Evolutionary conservation across 2,797 vertebrate genomes (phyloP), one percentile per base, ranked within the genome.

Genomic region (Eulemur coronatus): DNA sequence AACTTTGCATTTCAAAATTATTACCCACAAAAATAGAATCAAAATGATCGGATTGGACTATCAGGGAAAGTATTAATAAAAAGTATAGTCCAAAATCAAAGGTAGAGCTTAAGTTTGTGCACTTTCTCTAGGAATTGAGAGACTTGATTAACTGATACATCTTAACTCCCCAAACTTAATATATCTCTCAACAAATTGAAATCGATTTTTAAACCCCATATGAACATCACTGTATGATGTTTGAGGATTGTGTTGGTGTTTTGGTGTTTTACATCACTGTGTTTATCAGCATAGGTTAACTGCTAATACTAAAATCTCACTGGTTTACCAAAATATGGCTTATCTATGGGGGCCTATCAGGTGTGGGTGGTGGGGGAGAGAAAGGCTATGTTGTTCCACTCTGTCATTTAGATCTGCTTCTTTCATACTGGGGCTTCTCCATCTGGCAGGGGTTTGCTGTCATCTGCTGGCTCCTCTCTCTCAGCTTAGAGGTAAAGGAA

Each of bases 21-120:
- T 46, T 90, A 72, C 18, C 15, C 50, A 46, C 57, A 79, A 26
- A 79, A 94, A n/a, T 5, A 79, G 52, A 95, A 67, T 90, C 24
- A 75, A 80, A 61, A 61, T 79, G 15, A 20, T 67, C 10, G 67
- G 11, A n/a, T 43, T 89, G 26, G 7, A 79, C 67, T 89, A 72
- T 46, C 48, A 80, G 50, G 7, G 8, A 22, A 52, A 38, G 1
- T n/a, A n/a, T 38, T 69, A 87, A 75, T 88, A 75, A 57, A 63
- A 35, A 4, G 10, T 48, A 15, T 24, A 70, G 2, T 52, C 1
- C n/a, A 52, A 70, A 91, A 84, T 87, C n/a, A 87, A 81, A 43
- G 10, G 0, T 81, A 50, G 82, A 90, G 24, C 12, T 12, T 55
- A 38, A n/a, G 2, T 41, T 48, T 88, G 10, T 35, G 1, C n/a